phyloP scores from a whole-genome alignment of 2,113 vertebrate species.

The Xerus inauris region DNA sequence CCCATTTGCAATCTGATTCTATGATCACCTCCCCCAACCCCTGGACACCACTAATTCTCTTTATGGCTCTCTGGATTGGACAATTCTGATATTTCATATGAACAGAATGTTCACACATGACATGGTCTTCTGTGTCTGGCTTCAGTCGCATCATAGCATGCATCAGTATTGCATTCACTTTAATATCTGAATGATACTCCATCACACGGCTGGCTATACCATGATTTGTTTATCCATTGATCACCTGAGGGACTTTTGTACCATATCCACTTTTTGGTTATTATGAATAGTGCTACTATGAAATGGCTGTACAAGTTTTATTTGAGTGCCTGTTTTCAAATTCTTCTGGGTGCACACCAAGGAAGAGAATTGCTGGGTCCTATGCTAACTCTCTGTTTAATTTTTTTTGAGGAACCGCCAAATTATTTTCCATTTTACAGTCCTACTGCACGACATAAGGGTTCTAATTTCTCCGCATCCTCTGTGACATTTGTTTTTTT shows the following conservation, averaged over 20 bases:
- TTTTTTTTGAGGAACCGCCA: neutral
- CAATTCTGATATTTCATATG: neutral
- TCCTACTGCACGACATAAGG: neutral
- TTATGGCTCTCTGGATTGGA: neutral
- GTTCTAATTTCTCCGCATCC: neutral
- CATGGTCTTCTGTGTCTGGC: neutral
- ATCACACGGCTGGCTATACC: rapidly evolving
- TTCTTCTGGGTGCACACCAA: neutral
- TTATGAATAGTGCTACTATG: neutral
- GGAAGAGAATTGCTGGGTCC: neutral
- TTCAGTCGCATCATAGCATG: rapidly evolving
- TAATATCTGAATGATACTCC: neutral
- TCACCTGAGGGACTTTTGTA: neutral
- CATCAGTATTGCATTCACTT: neutral
- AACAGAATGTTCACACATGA: rapidly evolving
- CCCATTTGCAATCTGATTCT: neutral
- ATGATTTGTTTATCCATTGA: neutral
- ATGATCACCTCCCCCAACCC: no score
- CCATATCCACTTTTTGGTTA: neutral
- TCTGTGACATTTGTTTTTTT: neutral
- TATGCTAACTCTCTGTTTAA: neutral
- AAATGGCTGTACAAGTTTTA: neutral
- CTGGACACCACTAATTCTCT: neutral
- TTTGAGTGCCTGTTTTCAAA: neutral
- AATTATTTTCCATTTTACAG: neutral